Evolutionary conservation across 2,113 vertebrate genomes (phyloP), one percentile per base, ranked within the genome.

Genomic region (Geococcyx californianus): DNA sequence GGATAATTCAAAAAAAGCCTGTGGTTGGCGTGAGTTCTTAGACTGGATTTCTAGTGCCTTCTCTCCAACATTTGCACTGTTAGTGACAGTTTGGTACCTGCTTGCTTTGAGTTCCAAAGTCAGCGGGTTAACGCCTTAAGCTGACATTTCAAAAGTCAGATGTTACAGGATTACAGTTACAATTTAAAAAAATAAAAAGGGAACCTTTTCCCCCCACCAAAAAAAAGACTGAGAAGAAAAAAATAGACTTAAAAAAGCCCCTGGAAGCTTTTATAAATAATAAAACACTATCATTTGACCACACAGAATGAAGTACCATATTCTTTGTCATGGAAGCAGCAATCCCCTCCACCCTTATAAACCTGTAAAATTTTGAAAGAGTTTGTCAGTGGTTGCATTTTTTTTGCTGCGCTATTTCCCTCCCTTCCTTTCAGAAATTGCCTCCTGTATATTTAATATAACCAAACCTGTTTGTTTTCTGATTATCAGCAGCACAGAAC

Each of bases 31-130:
- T 90, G 84, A 94, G 73, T 91, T 94, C 76, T 97, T 96, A 97
- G 91, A 94, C 95, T 94, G 85, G 95, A 95, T 97, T 97, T 94
- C 66, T 92, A 81, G 74, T 64, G 69, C 73, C 75, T 93, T 93
- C 56, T 90, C 93, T 73, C 87, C 47, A 80, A 23, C 76, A 72
- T 94, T 97, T 95, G 60, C 89, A 89, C 58, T 76, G 14, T 81
- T 54, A 77, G 38, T 91, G 90, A 93, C 92, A 95, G 87, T 91
- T 95, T 36, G 8, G 51, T 82, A 87, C 72, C 78, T 94, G 67
- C 58, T 88, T 88, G 72, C 29, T 77, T 77, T 84, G 87, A 92
- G 42, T 93, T 89, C 60, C 11, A 15, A 81, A 93, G 78, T 82
- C 62, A 94, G 69, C 66, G 91, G 73, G 93, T 95, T 96, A 84